Base-by-base conservation (phyloP, 1,140 invertebrate species). In the Dolichoris vasculosae region DNA sequence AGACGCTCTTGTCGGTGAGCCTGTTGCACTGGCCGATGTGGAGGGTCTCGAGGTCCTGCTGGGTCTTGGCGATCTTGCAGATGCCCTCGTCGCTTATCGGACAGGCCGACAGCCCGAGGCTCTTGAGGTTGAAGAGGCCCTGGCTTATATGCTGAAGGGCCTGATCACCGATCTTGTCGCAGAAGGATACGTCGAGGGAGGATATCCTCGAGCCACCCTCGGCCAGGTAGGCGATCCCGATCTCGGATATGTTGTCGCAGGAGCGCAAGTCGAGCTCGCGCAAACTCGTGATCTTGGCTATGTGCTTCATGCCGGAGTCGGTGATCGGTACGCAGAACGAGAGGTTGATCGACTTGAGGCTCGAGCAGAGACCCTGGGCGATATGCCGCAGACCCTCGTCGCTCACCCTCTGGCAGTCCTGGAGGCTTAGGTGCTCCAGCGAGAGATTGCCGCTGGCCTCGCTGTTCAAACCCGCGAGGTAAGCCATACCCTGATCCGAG, bases 301-400 rank as follows among this genome's bases (percentile, higher is more conserved):
- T 91, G 90, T 98, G 96, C 92, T 98, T 98, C 46, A 99, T 94
- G 0, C 98, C 98, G 43, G 96, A 96, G 91, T 99, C 98, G 2
- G 97, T 98, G 43, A 99, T 96, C 86, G 97, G 97, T 0, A 98
- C 96, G 94, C 98, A 99, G 90, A 99, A 99, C 88, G 97, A 98
- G 11, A 99, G 94, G 92, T 99, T 99, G 84, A 99, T 97, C 48
- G 95, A 96, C 89, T 96, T 96, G 13, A 99, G 93, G 71, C 95
- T 95, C n/a, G 95, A 94, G n/a, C 95, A 94, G 86, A 99, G 94
- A 55, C 97, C 97, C 55, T 95, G 93, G 69, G 97, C 96, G 26
- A 98, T 95, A 92, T 98, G 96, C 88, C 96, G 96, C 64, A 99
- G 94, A 0, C 97, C 96, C 88, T 98, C 97, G 92, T 99, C 98